These are phyloP conservation scores for Pentamera pediparva DNA, from an alignment of 53 echinoderm and acorn worm genomes.

Conservation along the genomic window DNA sequence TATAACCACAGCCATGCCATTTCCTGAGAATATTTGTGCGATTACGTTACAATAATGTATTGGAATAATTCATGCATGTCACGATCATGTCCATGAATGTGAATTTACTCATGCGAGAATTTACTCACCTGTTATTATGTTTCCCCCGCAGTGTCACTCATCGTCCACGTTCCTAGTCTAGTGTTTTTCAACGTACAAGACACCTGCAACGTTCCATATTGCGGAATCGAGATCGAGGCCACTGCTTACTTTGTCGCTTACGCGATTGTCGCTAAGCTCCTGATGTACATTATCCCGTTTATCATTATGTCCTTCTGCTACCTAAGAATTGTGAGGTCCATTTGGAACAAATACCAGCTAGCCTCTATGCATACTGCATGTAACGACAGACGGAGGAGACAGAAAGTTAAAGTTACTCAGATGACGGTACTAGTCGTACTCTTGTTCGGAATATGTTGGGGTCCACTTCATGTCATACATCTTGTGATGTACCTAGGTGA, in stretches of 20 bases:
- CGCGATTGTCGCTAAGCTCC: constrained; percentile 59
- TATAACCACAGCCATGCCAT: neutral
- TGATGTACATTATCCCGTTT: constrained; percentile 76
- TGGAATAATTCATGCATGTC: neutral
- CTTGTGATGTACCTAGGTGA: neutral
- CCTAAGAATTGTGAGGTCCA: constrained; percentile 58
- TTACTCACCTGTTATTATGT: neutral
- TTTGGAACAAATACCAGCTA: constrained; percentile 78
- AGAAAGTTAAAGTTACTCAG: constrained; percentile 78
- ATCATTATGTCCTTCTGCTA: constrained; percentile 79
- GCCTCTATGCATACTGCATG: constrained; percentile 42
- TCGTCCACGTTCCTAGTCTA: constrained; percentile 74
- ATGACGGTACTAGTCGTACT: constrained; percentile 90
- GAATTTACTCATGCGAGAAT: no score
- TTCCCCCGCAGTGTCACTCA: constrained; percentile 52
- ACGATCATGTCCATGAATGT: no score
- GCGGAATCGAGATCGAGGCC: constrained; percentile 36
- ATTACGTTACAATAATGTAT: neutral
- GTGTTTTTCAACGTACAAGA: constrained; percentile 52
- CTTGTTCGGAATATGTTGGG: constrained; percentile 88
- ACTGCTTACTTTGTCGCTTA: constrained; percentile 30
- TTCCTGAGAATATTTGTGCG: neutral
- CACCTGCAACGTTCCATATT: constrained; percentile 6
- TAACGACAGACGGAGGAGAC: constrained; percentile 50
- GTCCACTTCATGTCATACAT: constrained; percentile 72